Percentiles rank a stretch among this genome's conserved stretches.
These are phyloP conservation scores for Myopa testacea DNA, from an alignment of 2,888 invertebrate genomes.

Conservation along the genomic window DNA sequence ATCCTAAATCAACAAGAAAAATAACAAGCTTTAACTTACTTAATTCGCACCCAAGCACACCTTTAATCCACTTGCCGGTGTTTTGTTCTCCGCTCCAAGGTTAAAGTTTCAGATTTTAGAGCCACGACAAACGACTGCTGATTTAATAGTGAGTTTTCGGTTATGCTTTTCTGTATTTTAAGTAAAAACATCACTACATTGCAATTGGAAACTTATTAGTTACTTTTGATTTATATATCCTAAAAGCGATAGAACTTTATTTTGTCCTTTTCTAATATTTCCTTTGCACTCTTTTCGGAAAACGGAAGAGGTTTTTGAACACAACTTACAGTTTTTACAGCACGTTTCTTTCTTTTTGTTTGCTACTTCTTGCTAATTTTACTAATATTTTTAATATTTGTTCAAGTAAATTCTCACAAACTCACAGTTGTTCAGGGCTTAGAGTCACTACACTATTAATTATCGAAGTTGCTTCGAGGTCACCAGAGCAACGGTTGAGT, in stretches of 20 bases:
- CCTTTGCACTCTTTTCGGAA: too few species aligned
- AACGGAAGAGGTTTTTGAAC: background rate
- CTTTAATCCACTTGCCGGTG: conserved; percentile 33
- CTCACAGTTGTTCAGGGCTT: too few species aligned
- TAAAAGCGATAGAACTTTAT: background rate
- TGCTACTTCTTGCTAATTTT: too few species aligned
- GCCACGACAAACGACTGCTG: background rate
- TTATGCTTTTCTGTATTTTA: background rate
- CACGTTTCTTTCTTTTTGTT: background rate
- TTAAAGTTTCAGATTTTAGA: background rate
- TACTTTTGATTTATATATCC: background rate
- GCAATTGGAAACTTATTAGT: background rate
- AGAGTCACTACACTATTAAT: too few species aligned
- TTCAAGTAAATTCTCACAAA: too few species aligned
- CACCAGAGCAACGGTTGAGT: too few species aligned
- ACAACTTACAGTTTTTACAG: background rate
- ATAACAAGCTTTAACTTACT: background rate
- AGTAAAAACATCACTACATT: too few species aligned
- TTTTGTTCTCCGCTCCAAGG: background rate
- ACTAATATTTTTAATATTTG: too few species aligned
- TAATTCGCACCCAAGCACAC: conserved; percentile 23
- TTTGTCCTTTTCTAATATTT: background rate
- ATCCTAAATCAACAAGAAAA: too few species aligned
- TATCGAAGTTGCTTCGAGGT: too few species aligned
- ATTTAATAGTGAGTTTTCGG: background rate